A percentile compares a stretch with the other conserved stretches of the same genome.
These are phyloP conservation scores for Channa maculata DNA, from an alignment of 2,113 vertebrate species.

Conservation along the genomic window DNA sequence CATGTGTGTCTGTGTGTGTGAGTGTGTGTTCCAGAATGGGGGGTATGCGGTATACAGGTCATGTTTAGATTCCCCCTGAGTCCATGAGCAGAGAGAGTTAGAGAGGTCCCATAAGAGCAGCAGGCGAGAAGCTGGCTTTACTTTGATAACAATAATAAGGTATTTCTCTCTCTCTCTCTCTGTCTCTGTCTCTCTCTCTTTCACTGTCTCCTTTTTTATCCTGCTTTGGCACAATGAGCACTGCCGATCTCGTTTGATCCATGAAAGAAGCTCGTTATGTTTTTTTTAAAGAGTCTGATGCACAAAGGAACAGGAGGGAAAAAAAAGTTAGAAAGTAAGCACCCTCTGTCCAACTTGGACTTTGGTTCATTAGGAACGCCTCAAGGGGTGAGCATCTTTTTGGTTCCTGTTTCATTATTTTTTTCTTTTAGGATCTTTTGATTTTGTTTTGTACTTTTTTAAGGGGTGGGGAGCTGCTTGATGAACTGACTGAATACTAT, in stretches of 20 bases:
- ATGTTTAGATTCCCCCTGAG: slow-evolving; percentile 77
- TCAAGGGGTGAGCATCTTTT: slow-evolving; percentile 44
- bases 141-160: slow-evolving; percentile 83
- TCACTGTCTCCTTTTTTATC: slow-evolving; percentile 29
- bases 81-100: slow-evolving; percentile 60
- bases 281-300: slow-evolving; percentile 72
- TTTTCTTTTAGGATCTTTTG: neutral
- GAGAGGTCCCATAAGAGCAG: slow-evolving; percentile 76
- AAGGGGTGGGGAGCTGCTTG: slow-evolving; percentile 16
- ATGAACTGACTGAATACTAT: slow-evolving; percentile 15
- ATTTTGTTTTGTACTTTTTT: slow-evolving; percentile 1
- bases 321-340: slow-evolving; percentile 60
- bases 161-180: slow-evolving; percentile 54
- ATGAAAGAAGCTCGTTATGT: slow-evolving; percentile 74
- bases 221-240: slow-evolving; percentile 76
- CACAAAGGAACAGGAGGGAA: slow-evolving; percentile 60
- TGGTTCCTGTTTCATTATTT: slow-evolving; percentile 39
- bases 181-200: slow-evolving; percentile 2
- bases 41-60: slow-evolving; percentile 61
- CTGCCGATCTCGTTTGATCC: slow-evolving; percentile 73
- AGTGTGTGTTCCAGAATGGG: slow-evolving; percentile 55
- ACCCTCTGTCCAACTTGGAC: slow-evolving; percentile 70
- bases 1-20: slow-evolving; percentile 1
- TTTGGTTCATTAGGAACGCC: slow-evolving; percentile 65
- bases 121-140: slow-evolving; percentile 72